Percentiles rank a stretch among this genome's conserved stretches.
These are phyloP conservation scores for Tenthredo mesomela DNA, from an alignment of 2,888 invertebrate genomes.

Conservation along the genomic window DNA sequence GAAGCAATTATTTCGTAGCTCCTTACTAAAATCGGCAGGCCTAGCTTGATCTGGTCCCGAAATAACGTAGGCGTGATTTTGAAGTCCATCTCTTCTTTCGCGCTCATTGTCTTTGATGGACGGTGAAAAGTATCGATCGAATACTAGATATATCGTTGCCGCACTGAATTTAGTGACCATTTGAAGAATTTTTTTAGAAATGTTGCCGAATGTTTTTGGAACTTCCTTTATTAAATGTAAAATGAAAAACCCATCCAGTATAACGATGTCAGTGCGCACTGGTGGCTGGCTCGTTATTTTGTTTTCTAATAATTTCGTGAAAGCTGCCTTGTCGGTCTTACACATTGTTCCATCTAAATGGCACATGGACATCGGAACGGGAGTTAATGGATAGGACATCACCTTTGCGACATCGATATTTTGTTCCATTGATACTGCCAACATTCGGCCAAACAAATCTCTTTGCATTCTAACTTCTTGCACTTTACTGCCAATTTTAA, in stretches of 20 bases:
- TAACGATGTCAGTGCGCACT: slow-evolving; percentile 59
- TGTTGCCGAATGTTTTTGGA: slow-evolving; percentile 65
- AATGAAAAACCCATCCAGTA: slow-evolving; percentile 70
- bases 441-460: slow-evolving; percentile 66
- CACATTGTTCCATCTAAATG: slow-evolving; percentile 62
- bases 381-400: slow-evolving; percentile 66
- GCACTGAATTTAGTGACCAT: slow-evolving; percentile 58
- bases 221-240: slow-evolving; percentile 67
- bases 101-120: slow-evolving; percentile 50
- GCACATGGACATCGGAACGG: slow-evolving; percentile 62
- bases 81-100: slow-evolving; percentile 3
- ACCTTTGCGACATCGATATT: slow-evolving; percentile 60
- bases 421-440: slow-evolving; percentile 61
- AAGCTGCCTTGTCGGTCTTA: slow-evolving; percentile 62
- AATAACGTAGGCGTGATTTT: slow-evolving; percentile 49
- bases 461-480: slow-evolving; percentile 64
- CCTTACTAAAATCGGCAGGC: slow-evolving; percentile 54
- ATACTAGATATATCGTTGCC: slow-evolving; percentile 55
- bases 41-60: slow-evolving; percentile 54
- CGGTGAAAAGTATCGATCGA: slow-evolving; percentile 55
- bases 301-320: slow-evolving; percentile 53
- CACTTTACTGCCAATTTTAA: slow-evolving; percentile 61
- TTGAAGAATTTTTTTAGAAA: slow-evolving; percentile 66
- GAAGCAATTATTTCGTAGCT: slow-evolving; percentile 57
- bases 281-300: slow-evolving; percentile 22